Conservation (phyloP, 2,797 vertebrate genomes). For the Takifugu ocellatus region DNA sequence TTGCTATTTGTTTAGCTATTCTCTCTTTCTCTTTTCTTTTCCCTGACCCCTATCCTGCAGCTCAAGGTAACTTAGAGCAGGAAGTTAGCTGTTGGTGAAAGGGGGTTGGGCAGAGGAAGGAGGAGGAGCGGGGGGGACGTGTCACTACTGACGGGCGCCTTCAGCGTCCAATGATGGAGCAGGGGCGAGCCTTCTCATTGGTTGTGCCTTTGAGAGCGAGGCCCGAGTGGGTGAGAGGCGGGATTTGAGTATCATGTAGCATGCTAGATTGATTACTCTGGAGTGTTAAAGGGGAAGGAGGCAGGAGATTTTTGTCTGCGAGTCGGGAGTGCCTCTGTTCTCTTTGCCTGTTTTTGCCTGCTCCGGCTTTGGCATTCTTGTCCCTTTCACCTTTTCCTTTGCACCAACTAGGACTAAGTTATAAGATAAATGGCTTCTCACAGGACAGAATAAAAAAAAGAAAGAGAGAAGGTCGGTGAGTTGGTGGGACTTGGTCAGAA, state of each 20-base stretch:
- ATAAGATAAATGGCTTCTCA: slow-evolving; percentile 85
- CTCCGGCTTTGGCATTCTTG: slow-evolving; percentile 46
- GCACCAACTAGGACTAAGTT: slow-evolving; percentile 84
- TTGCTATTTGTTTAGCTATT: slow-evolving; percentile 57
- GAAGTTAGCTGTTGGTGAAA: slow-evolving; percentile 87
- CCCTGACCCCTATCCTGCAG: slow-evolving; percentile 97
- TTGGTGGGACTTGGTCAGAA: slow-evolving; percentile 55
- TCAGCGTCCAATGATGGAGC: slow-evolving; percentile 71
- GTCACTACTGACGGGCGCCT: slow-evolving; percentile 72
- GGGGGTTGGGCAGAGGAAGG: slow-evolving; percentile 70
- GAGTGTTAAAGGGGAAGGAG: slow-evolving; percentile 95
- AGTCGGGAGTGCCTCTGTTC: slow-evolving; percentile 79
- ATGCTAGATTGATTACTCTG: slow-evolving; percentile 94
- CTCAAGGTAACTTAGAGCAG: slow-evolving; percentile 99
- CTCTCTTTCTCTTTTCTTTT: slow-evolving; percentile 72
- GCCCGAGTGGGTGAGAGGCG: slow-evolving; percentile 69
- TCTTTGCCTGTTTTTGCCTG: slow-evolving; percentile 72
- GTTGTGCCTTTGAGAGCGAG: slow-evolving; percentile 60
- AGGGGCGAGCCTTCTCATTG: slow-evolving; percentile 65
- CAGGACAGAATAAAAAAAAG: slow-evolving; percentile 24
- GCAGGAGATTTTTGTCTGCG: slow-evolving; percentile 83
- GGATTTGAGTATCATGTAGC: slow-evolving; percentile 86
- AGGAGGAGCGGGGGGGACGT: slow-evolving; percentile 62
- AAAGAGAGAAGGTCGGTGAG: slow-evolving; percentile 55
- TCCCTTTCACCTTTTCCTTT: slow-evolving; percentile 43